Evolutionary conservation across 37 sponge, comb jelly and placozoan species (phyloP), one percentile per base, ranked within the genome.

Genomic region (Agelas oroides): DNA sequence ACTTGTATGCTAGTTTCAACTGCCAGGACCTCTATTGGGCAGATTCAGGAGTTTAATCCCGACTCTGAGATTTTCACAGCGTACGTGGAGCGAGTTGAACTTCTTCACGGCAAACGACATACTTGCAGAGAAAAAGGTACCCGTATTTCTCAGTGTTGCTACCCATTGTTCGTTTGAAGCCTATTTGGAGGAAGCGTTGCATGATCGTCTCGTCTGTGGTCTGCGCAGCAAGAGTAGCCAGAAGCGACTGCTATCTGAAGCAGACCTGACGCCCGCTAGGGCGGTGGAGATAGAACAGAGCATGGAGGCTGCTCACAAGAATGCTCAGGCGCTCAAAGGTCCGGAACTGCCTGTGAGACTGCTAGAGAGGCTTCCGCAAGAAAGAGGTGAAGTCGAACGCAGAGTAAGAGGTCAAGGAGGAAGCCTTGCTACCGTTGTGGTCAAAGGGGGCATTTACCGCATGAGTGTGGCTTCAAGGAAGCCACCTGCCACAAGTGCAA

Each of bases 261-360:
- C 72, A 39, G 41, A 35, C 40, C 39, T 71, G 24, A 71, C 72
- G 17, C n/a, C 36, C 20, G 41, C 72, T 37, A 33, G 15, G 12
- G 72, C 38, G 18, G 37, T 71, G 36, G 20, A 38, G 18, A 19
- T 71, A 16, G 72, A 39, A 16, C 72, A 71, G 35, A n/a, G 72
- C 2, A 39, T 71, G 37, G 72, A 71, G 40, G 72, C 72, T 19
- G 72, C 72, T n/a, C 40, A 71, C 37, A 71, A 71, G 72, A 71
- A 71, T 38, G 41, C 41, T 1, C 72, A 37, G 72, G 0, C 16
- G 18, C 18, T 71, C 40, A 71, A 71, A 37, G 72, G 24, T 19
- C 62, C 13, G 3, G 62, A 61, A 5, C 14, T 61, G 12, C 62
- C 62, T 61, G 62, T 61, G 3, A 8, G 46, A 46, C 3, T 3